Conservation (phyloP, 2,888 invertebrate species). For the Prenolepis imparis region DNA sequence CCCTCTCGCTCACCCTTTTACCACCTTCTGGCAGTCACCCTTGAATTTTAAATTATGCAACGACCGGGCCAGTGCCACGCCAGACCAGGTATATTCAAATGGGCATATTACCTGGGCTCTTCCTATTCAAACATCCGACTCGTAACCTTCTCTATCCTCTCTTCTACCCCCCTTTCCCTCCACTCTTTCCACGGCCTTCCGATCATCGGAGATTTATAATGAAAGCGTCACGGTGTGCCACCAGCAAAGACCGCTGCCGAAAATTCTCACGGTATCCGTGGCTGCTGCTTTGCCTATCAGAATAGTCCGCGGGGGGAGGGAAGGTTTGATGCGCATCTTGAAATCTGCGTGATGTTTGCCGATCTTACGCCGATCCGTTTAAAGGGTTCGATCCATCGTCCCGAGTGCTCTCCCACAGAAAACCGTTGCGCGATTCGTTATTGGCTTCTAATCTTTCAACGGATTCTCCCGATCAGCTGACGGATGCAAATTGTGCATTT, state of each 20-base stretch:
- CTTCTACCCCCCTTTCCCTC: conserved; percentile 12
- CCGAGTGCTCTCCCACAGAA: conserved; percentile 64
- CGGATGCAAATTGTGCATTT: conserved; percentile 19
- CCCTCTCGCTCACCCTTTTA: conserved; percentile 44
- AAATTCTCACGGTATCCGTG: conserved; percentile 75
- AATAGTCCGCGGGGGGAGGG: conserved; percentile 21
- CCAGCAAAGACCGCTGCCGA: conserved; percentile 83
- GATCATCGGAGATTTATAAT: conserved; percentile 86
- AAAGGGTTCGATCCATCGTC: conserved; percentile 68
- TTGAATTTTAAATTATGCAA: conserved; percentile 86
- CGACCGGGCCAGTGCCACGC: conserved; percentile 70
- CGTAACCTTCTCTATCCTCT: conserved; percentile 59
- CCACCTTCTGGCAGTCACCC: conserved; percentile 76
- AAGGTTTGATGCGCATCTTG: conserved; percentile 29
- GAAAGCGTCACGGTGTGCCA: conserved; percentile 80
- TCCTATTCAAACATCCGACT: conserved; percentile 85
- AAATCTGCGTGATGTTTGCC: conserved; percentile 46
- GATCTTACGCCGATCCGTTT: conserved; percentile 59
- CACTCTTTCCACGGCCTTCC: conserved; percentile 43
- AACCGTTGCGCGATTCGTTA: conserved; percentile 65
- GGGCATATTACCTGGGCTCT: conserved; percentile 85
- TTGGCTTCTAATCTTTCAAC: conserved; percentile 56
- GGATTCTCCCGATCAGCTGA: conserved; percentile 62
- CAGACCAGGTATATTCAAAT: conserved; percentile 84
- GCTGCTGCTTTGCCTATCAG: conserved; percentile 82